Percentiles rank a stretch among this genome's conserved stretches.
Evolutionary conservation across 2,888 invertebrate species (phyloP).

Genomic region (Drosophila paramelanica): DNA sequence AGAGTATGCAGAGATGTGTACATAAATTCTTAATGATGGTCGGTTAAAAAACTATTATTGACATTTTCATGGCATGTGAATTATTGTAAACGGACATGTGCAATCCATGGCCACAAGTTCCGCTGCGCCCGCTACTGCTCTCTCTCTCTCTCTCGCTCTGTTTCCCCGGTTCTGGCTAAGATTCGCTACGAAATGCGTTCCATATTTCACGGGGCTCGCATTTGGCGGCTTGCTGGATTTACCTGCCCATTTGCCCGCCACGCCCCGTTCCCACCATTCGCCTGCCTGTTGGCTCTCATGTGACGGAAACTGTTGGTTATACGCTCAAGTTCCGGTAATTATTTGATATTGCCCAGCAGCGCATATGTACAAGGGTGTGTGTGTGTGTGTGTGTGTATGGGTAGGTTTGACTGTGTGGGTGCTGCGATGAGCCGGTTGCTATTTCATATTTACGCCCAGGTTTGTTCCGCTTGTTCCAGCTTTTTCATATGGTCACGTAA

Average conservation of each 20-base stretch:
- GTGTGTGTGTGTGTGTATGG: slow-evolving; percentile 13
- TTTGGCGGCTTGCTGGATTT: slow-evolving; percentile 31
- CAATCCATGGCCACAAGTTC: slow-evolving; percentile 31
- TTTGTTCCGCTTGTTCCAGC: slow-evolving; percentile 44
- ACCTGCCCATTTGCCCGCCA: slow-evolving; percentile 11
- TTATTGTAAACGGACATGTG: slow-evolving; percentile 76
- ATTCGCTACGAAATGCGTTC: slow-evolving; percentile 27
- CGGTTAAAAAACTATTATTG: slow-evolving; percentile 75
- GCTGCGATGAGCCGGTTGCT: slow-evolving; percentile 32
- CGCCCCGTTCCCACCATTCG: background rate
- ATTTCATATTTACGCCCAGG: slow-evolving; percentile 40
- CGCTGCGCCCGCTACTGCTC: background rate
- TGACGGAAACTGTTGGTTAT: slow-evolving; percentile 75
- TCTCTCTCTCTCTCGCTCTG: background rate
- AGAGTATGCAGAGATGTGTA: slow-evolving; percentile 7
- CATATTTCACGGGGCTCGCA: slow-evolving; percentile 40
- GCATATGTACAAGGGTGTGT: slow-evolving; percentile 2
- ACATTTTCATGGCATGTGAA: slow-evolving; percentile 70
- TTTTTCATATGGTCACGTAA: slow-evolving; percentile 72
- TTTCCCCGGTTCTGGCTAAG: slow-evolving; percentile 7
- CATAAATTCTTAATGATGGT: slow-evolving; percentile 44
- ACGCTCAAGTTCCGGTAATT: slow-evolving; percentile 76
- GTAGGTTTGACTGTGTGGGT: slow-evolving; percentile 15
- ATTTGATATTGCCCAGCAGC: slow-evolving; percentile 72
- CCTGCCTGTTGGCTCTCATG: slow-evolving; percentile 25